Conservation (phyloP, 2,888 invertebrate genomes). For the Drosophila formosana region DNA sequence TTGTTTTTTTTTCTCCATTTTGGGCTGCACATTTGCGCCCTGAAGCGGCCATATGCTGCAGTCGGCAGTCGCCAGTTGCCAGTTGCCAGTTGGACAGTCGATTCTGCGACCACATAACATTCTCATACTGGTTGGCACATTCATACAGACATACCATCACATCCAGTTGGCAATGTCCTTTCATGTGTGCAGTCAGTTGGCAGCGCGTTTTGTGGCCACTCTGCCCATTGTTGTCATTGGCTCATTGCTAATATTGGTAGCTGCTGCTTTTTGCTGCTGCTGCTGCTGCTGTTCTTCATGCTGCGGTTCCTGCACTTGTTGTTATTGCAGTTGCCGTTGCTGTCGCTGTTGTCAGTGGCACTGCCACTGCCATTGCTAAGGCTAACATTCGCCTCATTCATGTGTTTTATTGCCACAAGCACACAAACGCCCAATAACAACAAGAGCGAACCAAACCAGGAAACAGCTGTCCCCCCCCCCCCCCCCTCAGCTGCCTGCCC, state of each 20-base stretch:
- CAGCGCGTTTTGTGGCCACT: slow-evolving; percentile 58
- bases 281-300: slow-evolving; percentile 16
- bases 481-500: slow-evolving; percentile 10
- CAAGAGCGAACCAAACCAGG: slow-evolving; percentile 39
- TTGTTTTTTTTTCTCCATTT: slow-evolving; percentile 18
- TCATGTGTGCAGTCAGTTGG: slow-evolving; percentile 57
- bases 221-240: slow-evolving; percentile 74
- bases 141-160: slow-evolving; percentile 16
- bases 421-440: slow-evolving; percentile 41
- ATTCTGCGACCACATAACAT: slow-evolving; percentile 63
- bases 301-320: slow-evolving; percentile 7
- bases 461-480: slow-evolving; percentile 41
- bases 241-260: slow-evolving; percentile 76
- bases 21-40: slow-evolving; percentile 36
- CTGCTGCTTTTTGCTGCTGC: slow-evolving; percentile 47
- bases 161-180: slow-evolving; percentile 47
- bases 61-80: slow-evolving; percentile 11
- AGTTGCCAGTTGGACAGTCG: slow-evolving; percentile 56
- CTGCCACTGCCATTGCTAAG: slow-evolving; percentile 56
- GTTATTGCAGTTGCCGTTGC: slow-evolving; percentile 16
- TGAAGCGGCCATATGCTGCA: slow-evolving; percentile 52
- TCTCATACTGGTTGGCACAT: slow-evolving; percentile 34
- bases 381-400: slow-evolving; percentile 70
- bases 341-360: slow-evolving; percentile 63
- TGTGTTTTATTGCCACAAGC: slow-evolving; percentile 74